phyloP scores from a whole-genome alignment of 92 coral and sea anemone genomes.

The Anthopleura xanthogrammica region DNA sequence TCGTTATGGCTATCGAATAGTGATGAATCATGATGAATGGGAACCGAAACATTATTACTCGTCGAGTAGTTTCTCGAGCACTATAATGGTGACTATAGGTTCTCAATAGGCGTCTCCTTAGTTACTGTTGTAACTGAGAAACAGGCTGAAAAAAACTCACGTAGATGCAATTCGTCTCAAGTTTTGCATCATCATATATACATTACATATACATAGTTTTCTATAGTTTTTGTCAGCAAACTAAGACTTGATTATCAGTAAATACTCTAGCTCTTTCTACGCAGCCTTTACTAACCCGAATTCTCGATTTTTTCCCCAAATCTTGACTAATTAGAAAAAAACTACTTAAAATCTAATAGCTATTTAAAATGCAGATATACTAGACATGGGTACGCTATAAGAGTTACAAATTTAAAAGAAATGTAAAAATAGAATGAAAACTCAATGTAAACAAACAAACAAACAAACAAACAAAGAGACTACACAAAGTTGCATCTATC shows the following conservation, averaged over 20 bases:
- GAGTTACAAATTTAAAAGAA: too few species aligned
- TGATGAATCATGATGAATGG: constrained; percentile 1
- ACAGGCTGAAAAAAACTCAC: background rate
- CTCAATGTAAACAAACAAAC: too few species aligned
- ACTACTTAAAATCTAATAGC: too few species aligned
- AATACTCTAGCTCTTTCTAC: background rate
- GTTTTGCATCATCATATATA: background rate
- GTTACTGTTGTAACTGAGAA: constrained; percentile 4
- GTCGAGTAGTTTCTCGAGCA: constrained; percentile 1
- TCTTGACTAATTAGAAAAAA: background rate
- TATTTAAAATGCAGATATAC: too few species aligned
- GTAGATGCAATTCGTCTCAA: background rate
- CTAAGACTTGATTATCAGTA: background rate
- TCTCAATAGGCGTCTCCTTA: background rate
- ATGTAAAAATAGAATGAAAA: too few species aligned
- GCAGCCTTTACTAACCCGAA: background rate
- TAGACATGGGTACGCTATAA: too few species aligned
- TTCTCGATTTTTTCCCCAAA: background rate
- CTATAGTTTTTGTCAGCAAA: background rate
- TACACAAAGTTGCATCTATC: too few species aligned
- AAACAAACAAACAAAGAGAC: too few species aligned
- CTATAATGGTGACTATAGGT: background rate
- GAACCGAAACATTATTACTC: background rate
- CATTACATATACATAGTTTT: background rate
- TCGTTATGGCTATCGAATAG: background rate